Evolutionary conservation across 1,140 invertebrate species (phyloP), one percentile per base, ranked within the genome.

Genomic region (Venturia canescens): DNA sequence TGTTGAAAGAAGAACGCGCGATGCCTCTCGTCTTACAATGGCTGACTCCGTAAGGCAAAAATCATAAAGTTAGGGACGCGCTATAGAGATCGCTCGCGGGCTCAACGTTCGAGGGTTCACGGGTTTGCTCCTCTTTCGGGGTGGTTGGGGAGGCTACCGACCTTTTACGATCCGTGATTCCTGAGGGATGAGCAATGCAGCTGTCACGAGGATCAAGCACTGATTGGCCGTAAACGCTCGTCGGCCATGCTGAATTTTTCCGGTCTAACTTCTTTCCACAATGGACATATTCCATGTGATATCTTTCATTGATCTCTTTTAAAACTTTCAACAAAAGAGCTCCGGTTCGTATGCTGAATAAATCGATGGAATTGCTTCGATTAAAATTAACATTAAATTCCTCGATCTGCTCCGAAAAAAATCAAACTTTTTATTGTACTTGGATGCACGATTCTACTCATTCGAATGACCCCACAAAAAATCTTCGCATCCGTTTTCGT

Each of bases 31-130:
- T 86, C 84, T 88, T 85, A 91, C 89, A 90, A 92, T 92, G 91
- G 91, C 91, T 92, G 91, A 92, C 90, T 91, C 84, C 87, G 87
- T 89, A 91, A 92, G 90, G 91, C 91, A 92, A 92, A 92, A 92
- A 92, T 92, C 91, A 92, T 87, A 91, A 92, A 92, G 91, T 87
- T 92, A 92, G 90, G 87, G 88, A 86, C 84, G 27, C 27, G n/a
- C 60, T 63, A 63, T 63, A 31, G 29, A 69, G 66, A 69, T 34
- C 86, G 78, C 83, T 23, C 38, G 77, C 79, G 72, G 76, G 66
- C 72, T 78, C 86, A 63, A 21, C n/a, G 83, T 80, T 74, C 79
- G 63, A 77, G 77, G 79, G 57, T 77, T 77, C 57, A 77, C 66
- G 66, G 27, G 26, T 44, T 44, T 29, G 16, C 66, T 31, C 67